A percentile compares a stretch with the other conserved stretches of the same genome.
These are phyloP conservation scores for Pogonocherus hispidulus DNA, from an alignment of 2,888 invertebrate species.

Conservation along the genomic window DNA sequence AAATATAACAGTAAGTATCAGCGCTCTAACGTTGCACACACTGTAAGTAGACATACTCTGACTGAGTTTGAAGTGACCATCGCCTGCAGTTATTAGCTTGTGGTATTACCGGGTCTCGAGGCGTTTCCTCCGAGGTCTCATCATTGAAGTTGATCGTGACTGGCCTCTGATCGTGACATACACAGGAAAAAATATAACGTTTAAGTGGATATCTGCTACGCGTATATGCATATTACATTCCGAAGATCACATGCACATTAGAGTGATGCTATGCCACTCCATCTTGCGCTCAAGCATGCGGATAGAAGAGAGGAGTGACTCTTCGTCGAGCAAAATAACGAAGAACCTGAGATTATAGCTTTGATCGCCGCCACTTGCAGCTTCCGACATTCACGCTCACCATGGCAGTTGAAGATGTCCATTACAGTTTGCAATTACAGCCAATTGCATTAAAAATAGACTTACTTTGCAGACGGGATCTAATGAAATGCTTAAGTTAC, in stretches of 20 bases:
- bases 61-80: slow-evolving; percentile 55
- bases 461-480: slow-evolving; percentile 50
- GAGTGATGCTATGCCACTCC: slow-evolving; percentile 43
- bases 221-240: slow-evolving; percentile 62
- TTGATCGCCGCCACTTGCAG: slow-evolving; percentile 62
- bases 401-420: slow-evolving; percentile 61
- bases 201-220: slow-evolving; percentile 64
- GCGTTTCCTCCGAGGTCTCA: slow-evolving; percentile 61
- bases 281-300: slow-evolving; percentile 37
- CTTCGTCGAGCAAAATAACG: slow-evolving; percentile 53
- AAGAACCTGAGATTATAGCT: slow-evolving; percentile 52
- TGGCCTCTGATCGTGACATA: slow-evolving; percentile 65
- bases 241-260: slow-evolving; percentile 46
- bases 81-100: slow-evolving; percentile 62
- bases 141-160: slow-evolving; percentile 64
- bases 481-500: slow-evolving; percentile 54
- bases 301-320: slow-evolving; percentile 37
- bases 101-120: slow-evolving; percentile 62
- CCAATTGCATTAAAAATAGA: slow-evolving; percentile 58
- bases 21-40: neutral
- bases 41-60: slow-evolving; percentile 35
- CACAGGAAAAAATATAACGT: slow-evolving; percentile 60
- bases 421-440: slow-evolving; percentile 61
- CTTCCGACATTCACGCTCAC: slow-evolving; percentile 63
- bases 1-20: too few relatives aligned